Conservation (phyloP, 2,888 invertebrate genomes). For the Xestia c-nigrum region DNA sequence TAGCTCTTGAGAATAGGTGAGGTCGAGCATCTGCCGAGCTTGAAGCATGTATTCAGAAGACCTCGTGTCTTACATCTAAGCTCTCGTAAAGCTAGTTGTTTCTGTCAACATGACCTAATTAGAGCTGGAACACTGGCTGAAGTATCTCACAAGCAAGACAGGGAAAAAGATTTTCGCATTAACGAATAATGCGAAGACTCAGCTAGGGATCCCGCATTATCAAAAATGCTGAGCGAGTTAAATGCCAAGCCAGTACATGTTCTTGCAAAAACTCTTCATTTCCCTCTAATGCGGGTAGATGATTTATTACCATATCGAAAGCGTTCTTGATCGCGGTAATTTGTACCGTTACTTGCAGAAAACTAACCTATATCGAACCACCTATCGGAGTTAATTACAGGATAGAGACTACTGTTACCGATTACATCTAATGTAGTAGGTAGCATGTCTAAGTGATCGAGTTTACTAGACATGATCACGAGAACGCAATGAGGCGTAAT, state of each 20-base stretch:
- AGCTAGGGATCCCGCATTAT: not conserved
- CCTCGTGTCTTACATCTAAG: conserved; percentile 56
- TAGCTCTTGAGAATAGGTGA: conserved; percentile 57
- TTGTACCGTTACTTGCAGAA: conserved; percentile 71
- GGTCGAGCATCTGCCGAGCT: conserved; percentile 61
- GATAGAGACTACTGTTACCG: conserved; percentile 49
- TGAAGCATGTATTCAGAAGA: conserved; percentile 71
- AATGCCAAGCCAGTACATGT: conserved; percentile 20
- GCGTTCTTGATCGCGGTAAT: conserved; percentile 62
- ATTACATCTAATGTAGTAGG: conserved; percentile 52
- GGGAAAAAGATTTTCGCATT: conserved; percentile 29
- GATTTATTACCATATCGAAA: conserved; percentile 65
- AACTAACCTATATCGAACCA: conserved; percentile 63
- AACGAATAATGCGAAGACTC: conserved; percentile 11
- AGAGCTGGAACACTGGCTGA: conserved; percentile 53
- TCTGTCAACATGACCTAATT: conserved; percentile 74
- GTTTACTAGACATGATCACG: conserved; percentile 30
- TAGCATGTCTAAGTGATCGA: conserved; percentile 35
- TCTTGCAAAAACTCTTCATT: conserved; percentile 43
- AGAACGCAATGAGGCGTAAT: conserved; percentile 16
- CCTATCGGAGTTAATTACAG: conserved; percentile 62
- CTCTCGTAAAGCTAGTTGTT: conserved; percentile 64
- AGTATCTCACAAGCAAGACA: conserved; percentile 20
- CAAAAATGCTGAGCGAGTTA: conserved; percentile 25
- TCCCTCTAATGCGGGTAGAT: conserved; percentile 53